Percentiles rank a stretch among this genome's conserved stretches.
Evolutionary conservation across 2,797 vertebrate genomes (phyloP).

Genomic region (Pogoniulus pusillus): DNA sequence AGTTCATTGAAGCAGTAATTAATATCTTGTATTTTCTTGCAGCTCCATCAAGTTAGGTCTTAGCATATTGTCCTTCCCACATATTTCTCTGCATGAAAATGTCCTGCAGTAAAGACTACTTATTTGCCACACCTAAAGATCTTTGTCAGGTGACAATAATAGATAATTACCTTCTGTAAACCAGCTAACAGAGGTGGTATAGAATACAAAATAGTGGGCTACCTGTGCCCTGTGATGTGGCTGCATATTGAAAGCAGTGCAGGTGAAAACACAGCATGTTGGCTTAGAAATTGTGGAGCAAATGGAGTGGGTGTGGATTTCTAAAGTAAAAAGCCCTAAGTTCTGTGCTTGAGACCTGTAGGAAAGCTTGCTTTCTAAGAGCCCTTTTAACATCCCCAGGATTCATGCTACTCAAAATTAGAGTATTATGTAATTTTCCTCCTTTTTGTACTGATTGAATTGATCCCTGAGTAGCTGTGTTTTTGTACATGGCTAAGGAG

Average conservation of each 20-base stretch:
- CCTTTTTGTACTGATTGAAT: background rate
- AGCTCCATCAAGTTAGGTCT: background rate
- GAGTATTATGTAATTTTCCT: background rate
- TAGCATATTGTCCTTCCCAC: background rate
- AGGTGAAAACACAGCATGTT: rapidly evolving
- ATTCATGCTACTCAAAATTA: background rate
- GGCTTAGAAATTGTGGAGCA: background rate
- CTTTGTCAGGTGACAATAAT: background rate
- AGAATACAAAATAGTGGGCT: background rate
- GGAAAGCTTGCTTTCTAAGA: background rate
- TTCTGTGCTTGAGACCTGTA: background rate
- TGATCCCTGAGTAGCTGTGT: background rate
- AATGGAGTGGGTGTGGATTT: background rate
- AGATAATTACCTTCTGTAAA: background rate
- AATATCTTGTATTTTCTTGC: background rate
- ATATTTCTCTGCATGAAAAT: background rate
- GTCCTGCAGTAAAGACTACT: background rate
- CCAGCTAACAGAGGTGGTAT: background rate
- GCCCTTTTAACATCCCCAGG: background rate
- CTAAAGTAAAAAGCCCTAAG: background rate
- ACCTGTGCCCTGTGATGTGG: background rate
- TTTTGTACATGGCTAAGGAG: background rate
- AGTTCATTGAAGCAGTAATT: background rate
- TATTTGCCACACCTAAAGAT: background rate
- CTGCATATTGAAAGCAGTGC: background rate